Evolutionary conservation across 1,140 invertebrate genomes (phyloP).

Genomic region (Mizuhopecten yessoensis): DNA sequence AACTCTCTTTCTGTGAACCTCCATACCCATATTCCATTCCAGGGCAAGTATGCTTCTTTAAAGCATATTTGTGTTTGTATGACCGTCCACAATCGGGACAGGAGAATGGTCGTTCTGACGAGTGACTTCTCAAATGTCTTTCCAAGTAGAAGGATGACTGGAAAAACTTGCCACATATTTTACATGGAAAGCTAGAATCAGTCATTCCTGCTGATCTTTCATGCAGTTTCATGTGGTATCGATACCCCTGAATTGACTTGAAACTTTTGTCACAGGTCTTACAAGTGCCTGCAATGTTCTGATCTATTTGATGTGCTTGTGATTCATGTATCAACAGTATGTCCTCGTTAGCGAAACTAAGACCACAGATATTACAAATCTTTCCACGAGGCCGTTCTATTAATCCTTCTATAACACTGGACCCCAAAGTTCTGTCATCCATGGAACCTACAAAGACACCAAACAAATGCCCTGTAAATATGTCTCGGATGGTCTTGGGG

Average conservation of each 20-base stretch:
- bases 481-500: neutral
- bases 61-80: slow-evolving; percentile 54
- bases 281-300: slow-evolving; percentile 36
- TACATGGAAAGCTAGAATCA: slow-evolving; percentile 43
- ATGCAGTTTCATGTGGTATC: slow-evolving; percentile 45
- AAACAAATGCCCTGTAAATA: slow-evolving; percentile 22
- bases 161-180: slow-evolving; percentile 47
- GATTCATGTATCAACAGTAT: neutral
- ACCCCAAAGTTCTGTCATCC: neutral
- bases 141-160: slow-evolving; percentile 28
- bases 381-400: neutral
- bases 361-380: neutral
- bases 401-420: neutral
- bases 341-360: neutral
- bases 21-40: neutral
- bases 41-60: slow-evolving; percentile 32
- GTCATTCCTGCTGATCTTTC: slow-evolving; percentile 18
- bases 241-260: neutral
- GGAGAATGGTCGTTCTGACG: slow-evolving; percentile 42
- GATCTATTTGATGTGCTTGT: slow-evolving; percentile 13
- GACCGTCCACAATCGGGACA: slow-evolving; percentile 35
- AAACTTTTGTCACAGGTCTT: slow-evolving; percentile 43
- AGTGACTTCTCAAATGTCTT: slow-evolving; percentile 50
- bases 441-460: neutral
- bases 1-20: neutral